Evolutionary conservation across 2,888 invertebrate genomes (phyloP), one percentile per base, ranked within the genome.

Genomic region (Meliscaeva auricollis): DNA sequence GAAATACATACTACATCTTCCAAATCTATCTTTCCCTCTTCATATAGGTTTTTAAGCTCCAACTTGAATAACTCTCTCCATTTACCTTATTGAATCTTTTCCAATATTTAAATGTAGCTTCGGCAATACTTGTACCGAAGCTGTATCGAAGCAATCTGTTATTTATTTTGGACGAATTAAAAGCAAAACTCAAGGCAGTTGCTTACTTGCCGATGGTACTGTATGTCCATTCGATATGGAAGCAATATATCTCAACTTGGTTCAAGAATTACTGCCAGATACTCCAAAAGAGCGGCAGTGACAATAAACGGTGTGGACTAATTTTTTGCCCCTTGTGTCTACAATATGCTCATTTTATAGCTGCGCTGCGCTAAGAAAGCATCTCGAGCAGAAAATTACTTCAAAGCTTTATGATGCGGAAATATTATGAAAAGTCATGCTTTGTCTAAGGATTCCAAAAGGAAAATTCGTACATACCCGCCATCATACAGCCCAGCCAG

Each of bases 331-430:
- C 1, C 50, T 66, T 69, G 52, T 81, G 73, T 80, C 74, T 82
- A 87, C 77, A 80, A 44, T 9, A 38, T 83, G 80, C 80, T 75
- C 83, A 80, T 80, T 87, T 87, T 70, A 80, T 74, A 76, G 83
- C 87, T 68, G 87, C 80, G 79, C 85, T 87, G 79, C 84, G 84
- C 81, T 79, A 87, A 81, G 73, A 78, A 69, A 88, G 70, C 80
- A 87, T 80, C 84, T 88, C 87, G 84, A 85, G 87, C 88, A 82
- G 87, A 88, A 88, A 88, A 88, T 88, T 87, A 87, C 88, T 88
- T 88, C 87, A 87, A 87, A 87, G 88, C 84, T 88, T 88, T 88
- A 88, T 88, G 88, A 87, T 82, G 87, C 88, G 88, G 88, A 88
- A 88, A 88, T 88, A 87, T 87, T 87, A 82, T 85, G 85, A 85